Evolutionary conservation across 2,888 invertebrate genomes (phyloP).

Genomic region (Disparrhopalites patrizii): DNA sequence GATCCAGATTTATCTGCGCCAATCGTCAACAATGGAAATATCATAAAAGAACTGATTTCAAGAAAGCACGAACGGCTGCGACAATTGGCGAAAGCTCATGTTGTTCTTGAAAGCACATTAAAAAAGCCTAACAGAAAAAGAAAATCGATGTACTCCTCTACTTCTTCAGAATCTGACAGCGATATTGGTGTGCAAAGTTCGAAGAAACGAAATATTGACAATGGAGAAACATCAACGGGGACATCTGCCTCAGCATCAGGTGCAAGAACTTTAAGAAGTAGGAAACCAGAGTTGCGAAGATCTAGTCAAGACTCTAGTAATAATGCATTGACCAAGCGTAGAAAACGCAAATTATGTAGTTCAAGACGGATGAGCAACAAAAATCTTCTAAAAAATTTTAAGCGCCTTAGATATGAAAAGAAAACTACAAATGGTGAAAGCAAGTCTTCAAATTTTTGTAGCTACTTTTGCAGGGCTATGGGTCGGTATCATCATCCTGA

Average conservation of each 20-base stretch:
- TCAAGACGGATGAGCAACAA: conserved; percentile 7
- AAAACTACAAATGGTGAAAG: neutral
- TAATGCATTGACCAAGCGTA: neutral
- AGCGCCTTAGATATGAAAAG: conserved; percentile 11
- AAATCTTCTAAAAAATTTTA: conserved; percentile 11
- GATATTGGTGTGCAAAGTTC: neutral
- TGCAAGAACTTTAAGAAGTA: too few species aligned
- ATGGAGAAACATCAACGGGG: neutral
- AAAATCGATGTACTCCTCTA: neutral
- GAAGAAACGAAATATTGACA: neutral
- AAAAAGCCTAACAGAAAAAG: conserved; percentile 11
- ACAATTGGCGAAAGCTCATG: conserved; percentile 25
- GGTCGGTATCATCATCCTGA: conserved; percentile 11
- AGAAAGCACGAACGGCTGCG: conserved; percentile 32
- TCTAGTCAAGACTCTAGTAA: conserved; percentile 1
- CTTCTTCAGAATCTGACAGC: neutral
- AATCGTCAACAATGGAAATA: conserved; percentile 31
- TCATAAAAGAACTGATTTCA: conserved; percentile 43
- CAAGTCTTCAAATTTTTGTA: conserved; percentile 4
- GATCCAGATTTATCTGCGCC: conserved; percentile 2
- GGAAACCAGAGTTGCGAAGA: neutral
- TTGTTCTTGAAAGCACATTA: conserved; percentile 13
- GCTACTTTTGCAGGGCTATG: conserved; percentile 8
- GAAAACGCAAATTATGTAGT: neutral
- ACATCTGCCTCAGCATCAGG: neutral